phyloP scores from a whole-genome alignment of 2,797 vertebrate genomes.

The Tenualosa thibaudeaui region DNA sequence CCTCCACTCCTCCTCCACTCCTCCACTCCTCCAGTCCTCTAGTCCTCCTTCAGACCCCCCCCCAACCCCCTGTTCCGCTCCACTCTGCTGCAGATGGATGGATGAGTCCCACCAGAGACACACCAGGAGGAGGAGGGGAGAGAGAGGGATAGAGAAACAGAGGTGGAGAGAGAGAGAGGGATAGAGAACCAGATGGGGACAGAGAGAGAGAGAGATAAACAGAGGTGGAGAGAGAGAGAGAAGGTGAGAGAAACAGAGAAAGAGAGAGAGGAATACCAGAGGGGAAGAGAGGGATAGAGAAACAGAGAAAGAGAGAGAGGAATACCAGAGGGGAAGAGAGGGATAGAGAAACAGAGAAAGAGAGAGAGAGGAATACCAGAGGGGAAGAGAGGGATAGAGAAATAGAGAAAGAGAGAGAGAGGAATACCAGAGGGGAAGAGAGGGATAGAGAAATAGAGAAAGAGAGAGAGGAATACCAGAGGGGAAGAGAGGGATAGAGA shows the following conservation, averaged over 20 bases:
- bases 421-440: slow-evolving; percentile 47
- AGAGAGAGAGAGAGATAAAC: too few species aligned
- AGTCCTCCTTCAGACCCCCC: too few species aligned
- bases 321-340: slow-evolving; percentile 25
- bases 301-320: neutral
- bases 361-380: too few species aligned
- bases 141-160: too few species aligned
- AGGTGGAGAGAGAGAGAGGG: neutral
- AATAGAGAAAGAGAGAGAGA: neutral
- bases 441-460: neutral
- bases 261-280: neutral
- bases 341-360: too few species aligned
- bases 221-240: too few species aligned
- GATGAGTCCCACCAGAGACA: slow-evolving; percentile 62
- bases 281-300: neutral
- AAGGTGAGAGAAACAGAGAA: neutral
- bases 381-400: neutral
- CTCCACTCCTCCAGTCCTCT: too few species aligned
- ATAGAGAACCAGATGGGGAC: too few species aligned
- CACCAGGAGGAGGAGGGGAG: neutral
- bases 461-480: too few species aligned
- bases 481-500: neutral
- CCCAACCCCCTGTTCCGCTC: slow-evolving; percentile 34
- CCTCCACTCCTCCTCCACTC: too few species aligned
- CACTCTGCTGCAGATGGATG: slow-evolving; percentile 62